These are phyloP conservation scores for Flexamia atlantica DNA, from an alignment of 2,888 invertebrate species.

Conservation along the genomic window DNA sequence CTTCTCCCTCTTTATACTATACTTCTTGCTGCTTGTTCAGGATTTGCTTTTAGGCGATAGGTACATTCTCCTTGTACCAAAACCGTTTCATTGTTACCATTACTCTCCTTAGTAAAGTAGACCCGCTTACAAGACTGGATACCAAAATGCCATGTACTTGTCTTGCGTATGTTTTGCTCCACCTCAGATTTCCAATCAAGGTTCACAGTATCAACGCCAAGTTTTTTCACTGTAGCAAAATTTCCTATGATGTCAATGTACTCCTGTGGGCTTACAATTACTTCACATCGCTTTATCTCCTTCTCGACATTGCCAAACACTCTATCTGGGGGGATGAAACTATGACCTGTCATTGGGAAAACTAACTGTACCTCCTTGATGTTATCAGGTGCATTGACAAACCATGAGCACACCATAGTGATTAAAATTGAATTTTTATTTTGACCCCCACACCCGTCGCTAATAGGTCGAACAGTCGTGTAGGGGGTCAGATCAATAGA, in stretches of 20 bases:
- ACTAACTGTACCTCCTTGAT: slow-evolving; percentile 67
- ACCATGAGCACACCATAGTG: slow-evolving; percentile 70
- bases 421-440: slow-evolving; percentile 70
- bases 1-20: no score
- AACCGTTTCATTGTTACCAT: no score
- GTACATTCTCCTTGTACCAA: no score
- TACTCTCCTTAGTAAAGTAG: no score
- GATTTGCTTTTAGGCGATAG: no score
- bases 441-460: slow-evolving; percentile 70
- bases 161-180: slow-evolving; percentile 8
- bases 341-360: slow-evolving; percentile 71
- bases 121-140: slow-evolving; percentile 19
- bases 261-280: slow-evolving; percentile 65
- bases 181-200: slow-evolving; percentile 65
- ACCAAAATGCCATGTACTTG: slow-evolving; percentile 60
- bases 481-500: slow-evolving; percentile 53
- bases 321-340: slow-evolving; percentile 70
- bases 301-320: slow-evolving; percentile 71
- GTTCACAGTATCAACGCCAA: slow-evolving; percentile 64
- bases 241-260: slow-evolving; percentile 64
- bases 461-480: slow-evolving; percentile 48
- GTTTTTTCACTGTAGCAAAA: slow-evolving; percentile 65
- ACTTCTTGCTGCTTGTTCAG: no score
- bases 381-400: slow-evolving; percentile 61
- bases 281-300: slow-evolving; percentile 66